These are phyloP conservation scores for Laterallus jamaicensis DNA, from an alignment of 2,113 vertebrate genomes.

Conservation along the genomic window DNA sequence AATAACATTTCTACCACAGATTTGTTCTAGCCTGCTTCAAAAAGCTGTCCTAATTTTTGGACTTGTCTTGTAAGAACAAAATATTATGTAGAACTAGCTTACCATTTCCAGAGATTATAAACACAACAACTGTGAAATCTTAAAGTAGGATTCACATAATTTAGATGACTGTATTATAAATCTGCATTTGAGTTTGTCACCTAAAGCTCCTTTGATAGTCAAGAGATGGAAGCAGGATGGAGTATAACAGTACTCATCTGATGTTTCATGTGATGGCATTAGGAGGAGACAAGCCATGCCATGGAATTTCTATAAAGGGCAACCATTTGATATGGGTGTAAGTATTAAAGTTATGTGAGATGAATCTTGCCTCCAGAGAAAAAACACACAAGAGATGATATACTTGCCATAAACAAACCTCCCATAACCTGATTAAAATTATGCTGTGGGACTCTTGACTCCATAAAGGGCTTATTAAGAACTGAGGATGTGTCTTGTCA, in stretches of 20 bases:
- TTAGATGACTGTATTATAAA: background rate
- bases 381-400: background rate
- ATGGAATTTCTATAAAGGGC: background rate
- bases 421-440: background rate
- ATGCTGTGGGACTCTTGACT: background rate
- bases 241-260: background rate
- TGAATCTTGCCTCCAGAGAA: background rate
- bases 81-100: background rate
- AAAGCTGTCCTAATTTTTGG: background rate
- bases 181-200: background rate
- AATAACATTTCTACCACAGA: background rate
- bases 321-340: background rate
- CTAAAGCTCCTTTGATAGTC: background rate
- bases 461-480: background rate
- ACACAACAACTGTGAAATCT: background rate
- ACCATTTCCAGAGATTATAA: background rate
- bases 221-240: background rate
- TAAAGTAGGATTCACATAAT: background rate
- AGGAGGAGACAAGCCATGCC: background rate
- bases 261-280: fast-evolving
- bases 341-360: background rate
- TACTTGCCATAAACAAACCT: background rate
- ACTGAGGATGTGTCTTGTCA: background rate
- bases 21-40: background rate
- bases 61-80: background rate